Evolutionary conservation across 2,113 vertebrate genomes (phyloP), one percentile per base, ranked within the genome.

Genomic region (Recurvirostra avosetta): DNA sequence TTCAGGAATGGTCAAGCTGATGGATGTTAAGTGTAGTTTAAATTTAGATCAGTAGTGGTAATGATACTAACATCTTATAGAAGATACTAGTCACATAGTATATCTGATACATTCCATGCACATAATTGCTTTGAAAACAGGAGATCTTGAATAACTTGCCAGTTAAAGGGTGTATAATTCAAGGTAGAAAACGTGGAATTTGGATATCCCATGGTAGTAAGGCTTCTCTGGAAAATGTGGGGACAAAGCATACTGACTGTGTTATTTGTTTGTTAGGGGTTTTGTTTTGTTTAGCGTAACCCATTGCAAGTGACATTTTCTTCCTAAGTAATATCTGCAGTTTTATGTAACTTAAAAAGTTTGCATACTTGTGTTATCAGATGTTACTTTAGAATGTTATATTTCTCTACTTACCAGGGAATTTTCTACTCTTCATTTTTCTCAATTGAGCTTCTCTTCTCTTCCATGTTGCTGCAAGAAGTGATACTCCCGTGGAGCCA

Each of bases 401-500:
- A 11, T 73, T 56, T 85, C 11, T 86, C 5, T 82, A 6, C 53
- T 81, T 82, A 50, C 6, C 15, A 58, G 25, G 26, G 19, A 43
- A 68, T 86, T 59, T 84, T 88, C 52, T 84, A 3, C 34, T 85
- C 20, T 36, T 49, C 52, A 9, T 72, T 82, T 82, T 83, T 91
- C 74, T 95, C 40, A 87, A 23, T 72, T 52, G 62, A 92, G 12
- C 36, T 71, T 95, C 67, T 96, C 14, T 80, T 87, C 59, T 94
- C 92, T 95, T 93, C 41, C 49, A 90, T 86, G 68, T 96, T 96
- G 72, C 77, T 92, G 83, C 38, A 95, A 98, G 98, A 97, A 99
- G 98, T 58, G 98, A 98, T 72, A 98, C 98, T 65, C 99, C 98
- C 0, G 97, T 98, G 61, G 99, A 99, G 96, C 98, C 98, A 58